These are phyloP conservation scores for Poecilobothrus nobilitatus DNA, from an alignment of 2,888 invertebrate species.

Conservation along the genomic window DNA sequence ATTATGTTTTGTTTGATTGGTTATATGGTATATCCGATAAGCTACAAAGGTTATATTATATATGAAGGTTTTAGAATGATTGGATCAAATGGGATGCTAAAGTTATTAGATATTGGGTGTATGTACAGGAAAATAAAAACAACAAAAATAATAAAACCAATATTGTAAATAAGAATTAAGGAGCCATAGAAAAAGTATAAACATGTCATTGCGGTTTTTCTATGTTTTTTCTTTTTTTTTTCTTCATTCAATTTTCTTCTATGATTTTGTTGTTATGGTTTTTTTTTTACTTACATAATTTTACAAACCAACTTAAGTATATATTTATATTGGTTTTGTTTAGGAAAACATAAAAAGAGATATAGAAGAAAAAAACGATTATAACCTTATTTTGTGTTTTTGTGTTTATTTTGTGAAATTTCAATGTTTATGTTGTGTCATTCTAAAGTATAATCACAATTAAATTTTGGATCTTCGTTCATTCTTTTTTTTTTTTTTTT, in stretches of 20 bases:
- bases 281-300: too few relatives aligned
- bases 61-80: too few relatives aligned
- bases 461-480: not conserved
- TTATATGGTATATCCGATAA: too few relatives aligned
- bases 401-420: not conserved
- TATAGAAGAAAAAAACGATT: not conserved
- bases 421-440: not conserved
- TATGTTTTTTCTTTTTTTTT: too few relatives aligned
- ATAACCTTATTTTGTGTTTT: not conserved
- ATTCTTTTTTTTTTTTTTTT: too few relatives aligned
- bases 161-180: not conserved
- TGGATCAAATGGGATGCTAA: too few relatives aligned
- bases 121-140: not conserved
- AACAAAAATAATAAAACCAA: not conserved
- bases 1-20: too few relatives aligned
- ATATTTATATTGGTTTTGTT: too few relatives aligned
- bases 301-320: too few relatives aligned
- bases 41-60: too few relatives aligned
- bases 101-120: not conserved
- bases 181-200: not conserved
- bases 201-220: not conserved
- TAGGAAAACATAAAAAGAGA: not conserved
- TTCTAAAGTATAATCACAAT: slow-evolving; percentile 1
- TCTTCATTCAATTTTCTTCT: too few relatives aligned
- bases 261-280: too few relatives aligned